Conservation (phyloP, 2,797 vertebrate genomes). For the Onychomys torridus region DNA sequence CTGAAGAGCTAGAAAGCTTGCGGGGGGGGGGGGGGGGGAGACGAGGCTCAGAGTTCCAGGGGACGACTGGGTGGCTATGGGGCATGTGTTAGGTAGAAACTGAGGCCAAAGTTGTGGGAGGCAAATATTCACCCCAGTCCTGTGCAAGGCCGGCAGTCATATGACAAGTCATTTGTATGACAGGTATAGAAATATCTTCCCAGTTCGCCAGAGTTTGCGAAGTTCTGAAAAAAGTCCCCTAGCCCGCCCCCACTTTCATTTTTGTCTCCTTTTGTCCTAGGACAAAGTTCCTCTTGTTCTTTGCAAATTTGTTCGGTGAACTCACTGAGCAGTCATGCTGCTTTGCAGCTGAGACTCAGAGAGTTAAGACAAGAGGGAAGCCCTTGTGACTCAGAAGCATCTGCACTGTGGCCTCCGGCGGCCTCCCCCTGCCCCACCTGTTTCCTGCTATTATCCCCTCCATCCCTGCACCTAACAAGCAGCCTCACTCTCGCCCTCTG, state of each 20-base stretch:
- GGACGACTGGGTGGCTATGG: not conserved
- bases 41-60: not conserved
- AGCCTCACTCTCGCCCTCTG: not conserved
- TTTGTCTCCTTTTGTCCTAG: not conserved
- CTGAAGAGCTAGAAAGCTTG: not conserved
- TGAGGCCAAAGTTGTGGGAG: not conserved
- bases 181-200: not conserved
- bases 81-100: not conserved
- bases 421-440: not conserved
- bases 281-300: not conserved
- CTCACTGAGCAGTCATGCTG: not conserved
- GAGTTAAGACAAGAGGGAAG: not conserved
- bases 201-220: not conserved
- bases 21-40: too few relatives aligned
- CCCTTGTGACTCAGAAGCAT: fast-evolving
- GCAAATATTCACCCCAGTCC: not conserved
- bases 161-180: not conserved
- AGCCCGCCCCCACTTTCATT: not conserved
- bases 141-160: not conserved
- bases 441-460: not conserved
- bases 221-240: not conserved
- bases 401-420: not conserved
- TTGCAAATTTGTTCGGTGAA: not conserved
- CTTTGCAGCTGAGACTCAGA: not conserved
- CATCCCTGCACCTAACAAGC: not conserved